Percentiles rank a stretch among this genome's conserved stretches.
These are phyloP conservation scores for pig (Sus scrofa) DNA, from an alignment of 2,113 vertebrate species.

Conservation along the genomic window T2T-Sscrofa CM000814.6:143708001-143708500, in stretches of 20 bases:
- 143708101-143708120: too few species aligned
- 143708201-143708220: too few species aligned
- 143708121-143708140: too few species aligned
- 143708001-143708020: too few species aligned
- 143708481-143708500: neutral
- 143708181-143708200: too few species aligned
- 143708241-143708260: neutral
- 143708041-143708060: too few species aligned
- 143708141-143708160: too few species aligned
- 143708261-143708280: fast-evolving
- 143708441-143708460: neutral
- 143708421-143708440: neutral
- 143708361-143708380: neutral
- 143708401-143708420: too few species aligned
- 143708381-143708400: neutral
- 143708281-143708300: fast-evolving
- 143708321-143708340: neutral
- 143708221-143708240: neutral
- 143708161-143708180: too few species aligned
- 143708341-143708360: fast-evolving
- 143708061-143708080: too few species aligned
- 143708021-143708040: too few species aligned
- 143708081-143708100: too few species aligned
- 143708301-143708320: neutral
- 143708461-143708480: neutral